Evolutionary conservation across 2,797 vertebrate genomes (phyloP).

Genomic region (Bucorvus abyssinicus): DNA sequence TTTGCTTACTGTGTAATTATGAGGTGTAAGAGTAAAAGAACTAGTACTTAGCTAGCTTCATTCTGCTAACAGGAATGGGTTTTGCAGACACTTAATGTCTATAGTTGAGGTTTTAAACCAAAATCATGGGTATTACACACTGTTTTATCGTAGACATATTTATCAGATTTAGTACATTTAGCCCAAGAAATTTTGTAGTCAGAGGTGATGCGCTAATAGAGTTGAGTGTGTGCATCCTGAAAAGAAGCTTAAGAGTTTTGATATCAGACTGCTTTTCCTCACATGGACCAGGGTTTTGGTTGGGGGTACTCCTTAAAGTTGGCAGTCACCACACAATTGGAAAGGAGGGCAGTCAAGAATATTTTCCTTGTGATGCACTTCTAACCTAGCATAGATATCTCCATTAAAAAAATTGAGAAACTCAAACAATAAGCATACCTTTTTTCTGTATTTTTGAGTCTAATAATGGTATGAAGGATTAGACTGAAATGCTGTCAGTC

Average conservation of each 20-base stretch:
- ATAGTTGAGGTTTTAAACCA: background rate
- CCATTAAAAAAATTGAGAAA: background rate
- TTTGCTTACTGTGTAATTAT: conserved; percentile 9
- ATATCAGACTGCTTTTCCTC: background rate
- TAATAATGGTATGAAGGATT: background rate
- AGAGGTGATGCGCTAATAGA: background rate
- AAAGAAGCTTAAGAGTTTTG: background rate
- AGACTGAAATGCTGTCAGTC: background rate
- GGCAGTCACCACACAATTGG: background rate
- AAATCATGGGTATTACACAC: background rate
- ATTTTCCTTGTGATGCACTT: background rate
- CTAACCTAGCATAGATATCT: no score
- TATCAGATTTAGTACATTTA: background rate
- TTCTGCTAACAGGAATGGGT: background rate
- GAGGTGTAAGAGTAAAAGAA: background rate
- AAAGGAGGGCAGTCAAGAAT: background rate
- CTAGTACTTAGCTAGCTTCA: background rate
- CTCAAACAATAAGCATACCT: background rate
- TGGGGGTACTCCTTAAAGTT: background rate
- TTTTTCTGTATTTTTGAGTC: background rate
- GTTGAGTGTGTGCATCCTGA: background rate
- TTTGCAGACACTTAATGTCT: background rate
- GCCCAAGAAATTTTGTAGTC: background rate
- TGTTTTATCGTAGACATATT: background rate
- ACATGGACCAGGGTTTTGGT: background rate